Base-by-base conservation (phyloP, 1,140 invertebrate species). In the Scaptodrosophila lebanonensis region DNA sequence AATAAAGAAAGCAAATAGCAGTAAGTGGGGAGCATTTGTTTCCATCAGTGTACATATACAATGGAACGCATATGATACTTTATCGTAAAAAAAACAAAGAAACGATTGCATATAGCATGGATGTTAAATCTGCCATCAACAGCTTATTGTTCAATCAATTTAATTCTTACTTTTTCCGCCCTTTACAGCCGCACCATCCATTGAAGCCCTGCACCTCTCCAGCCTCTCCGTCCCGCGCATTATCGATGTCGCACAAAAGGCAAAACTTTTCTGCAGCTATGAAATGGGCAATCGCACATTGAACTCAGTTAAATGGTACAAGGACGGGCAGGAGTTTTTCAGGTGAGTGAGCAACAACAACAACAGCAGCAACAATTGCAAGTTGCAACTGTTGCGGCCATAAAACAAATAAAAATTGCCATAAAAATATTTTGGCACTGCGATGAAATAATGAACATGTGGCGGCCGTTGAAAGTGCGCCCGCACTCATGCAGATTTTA, bases 281-380 rank as follows among this genome's bases (percentile, higher is more conserved):
- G 89, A 91, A 68, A 85, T 89, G 77, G 90, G 90, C 62, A 90
- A 88, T 5, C 92, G 93, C 38, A 87, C 88, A 1, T 88, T 95
- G 8, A 94, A 94, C 86, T 93, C 93, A 0, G 91, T 94, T 54
- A 94, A 94, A 87, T 95, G 93, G 93, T 94, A 93, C 86, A 93
- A 93, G 72, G 92, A 93, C 56, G 90, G 90, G 29, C 87, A 90
- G 54, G 91, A 95, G 83, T 93, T 94, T 87, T 95, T 91, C 85
- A 89, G 92, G 66, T 93, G 88, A 82, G n/a, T n/a, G n/a, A n/a
- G n/a, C n/a, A n/a, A n/a, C n/a, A n/a, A n/a, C n/a, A n/a, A n/a
- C n/a, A n/a, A n/a, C n/a, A n/a, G n/a, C n/a, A n/a, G 85, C 88
- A 29, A 11, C 13, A 43, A 12, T 15, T 32, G 3, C 4, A 25